phyloP scores from a whole-genome alignment of 2,888 invertebrate species.

The Liopterus haemorrhoidalis region DNA sequence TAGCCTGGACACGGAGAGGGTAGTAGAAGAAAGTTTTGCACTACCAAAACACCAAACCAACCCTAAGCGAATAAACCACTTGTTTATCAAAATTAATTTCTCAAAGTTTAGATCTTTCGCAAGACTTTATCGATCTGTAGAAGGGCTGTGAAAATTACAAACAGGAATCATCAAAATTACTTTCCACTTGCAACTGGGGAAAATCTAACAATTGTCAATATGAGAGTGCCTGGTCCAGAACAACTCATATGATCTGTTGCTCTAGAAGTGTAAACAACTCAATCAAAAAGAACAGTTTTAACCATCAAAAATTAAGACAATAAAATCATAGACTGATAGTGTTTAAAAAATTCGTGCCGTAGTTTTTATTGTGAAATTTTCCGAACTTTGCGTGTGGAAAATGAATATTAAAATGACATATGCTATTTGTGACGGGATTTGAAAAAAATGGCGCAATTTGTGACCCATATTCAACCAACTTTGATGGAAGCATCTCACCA shows the following conservation, averaged over 20 bases:
- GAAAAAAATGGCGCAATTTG: conserved; percentile 53
- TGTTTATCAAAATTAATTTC: conserved; percentile 34
- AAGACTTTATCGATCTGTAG: conserved; percentile 39
- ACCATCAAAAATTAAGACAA: conserved; percentile 7
- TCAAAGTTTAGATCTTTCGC: conserved; percentile 36
- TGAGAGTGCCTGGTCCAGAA: conserved; percentile 31
- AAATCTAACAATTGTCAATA: conserved; percentile 31
- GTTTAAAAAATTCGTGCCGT: not conserved
- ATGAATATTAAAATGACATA: no score
- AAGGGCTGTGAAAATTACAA: conserved; percentile 36
- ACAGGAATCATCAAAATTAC: conserved; percentile 39
- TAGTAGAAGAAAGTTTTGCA: conserved; percentile 31
- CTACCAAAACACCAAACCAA: conserved; percentile 18
- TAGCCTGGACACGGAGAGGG: conserved; percentile 33
- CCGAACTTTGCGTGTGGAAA: not conserved
- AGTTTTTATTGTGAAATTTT: not conserved
- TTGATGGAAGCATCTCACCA: conserved; percentile 54
- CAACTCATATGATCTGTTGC: conserved; percentile 28
- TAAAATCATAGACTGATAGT: conserved; percentile 16
- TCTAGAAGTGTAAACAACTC: conserved; percentile 21
- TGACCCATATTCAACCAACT: conserved; percentile 55
- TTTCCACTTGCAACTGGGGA: conserved; percentile 37
- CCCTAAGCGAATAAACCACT: conserved; percentile 9
- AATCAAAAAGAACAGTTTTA: not conserved
- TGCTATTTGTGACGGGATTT: no score